Conservation (phyloP, 1,140 invertebrate species). For the Drosophila setifemur region DNA sequence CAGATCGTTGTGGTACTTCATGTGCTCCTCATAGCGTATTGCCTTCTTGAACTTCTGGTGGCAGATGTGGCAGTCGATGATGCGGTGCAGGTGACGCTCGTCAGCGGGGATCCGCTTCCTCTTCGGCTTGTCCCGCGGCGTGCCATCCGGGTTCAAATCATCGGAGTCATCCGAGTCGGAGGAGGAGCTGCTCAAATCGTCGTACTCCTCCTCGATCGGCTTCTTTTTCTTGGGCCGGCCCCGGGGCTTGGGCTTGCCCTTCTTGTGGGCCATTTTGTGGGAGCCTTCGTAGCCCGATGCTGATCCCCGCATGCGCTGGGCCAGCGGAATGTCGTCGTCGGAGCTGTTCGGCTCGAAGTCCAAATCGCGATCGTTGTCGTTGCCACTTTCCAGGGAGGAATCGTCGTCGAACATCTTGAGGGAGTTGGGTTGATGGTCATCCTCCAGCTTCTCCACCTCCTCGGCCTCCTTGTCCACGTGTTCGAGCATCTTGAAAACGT, state of each 20-base stretch:
- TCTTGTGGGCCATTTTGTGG: not conserved
- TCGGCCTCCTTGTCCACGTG: slow-evolving; percentile 74
- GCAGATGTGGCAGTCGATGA: slow-evolving; percentile 78
- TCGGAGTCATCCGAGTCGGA: slow-evolving; percentile 43
- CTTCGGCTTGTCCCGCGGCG: slow-evolving; percentile 53
- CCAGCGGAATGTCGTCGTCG: slow-evolving; percentile 73
- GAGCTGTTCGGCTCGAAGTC: slow-evolving; percentile 71
- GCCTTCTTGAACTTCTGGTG: slow-evolving; percentile 80
- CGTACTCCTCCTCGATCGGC: slow-evolving; percentile 23
- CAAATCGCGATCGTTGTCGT: slow-evolving; percentile 58
- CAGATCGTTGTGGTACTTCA: slow-evolving; percentile 78
- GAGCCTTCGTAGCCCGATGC: not conserved
- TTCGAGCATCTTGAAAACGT: slow-evolving; percentile 79
- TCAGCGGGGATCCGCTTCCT: slow-evolving; percentile 64
- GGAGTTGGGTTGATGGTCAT: slow-evolving; percentile 5
- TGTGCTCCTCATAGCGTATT: slow-evolving; percentile 74
- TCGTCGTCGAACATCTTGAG: slow-evolving; percentile 56
- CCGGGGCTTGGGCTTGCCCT: slow-evolving; percentile 26
- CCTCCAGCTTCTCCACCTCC: slow-evolving; percentile 49
- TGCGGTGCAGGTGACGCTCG: slow-evolving; percentile 67
- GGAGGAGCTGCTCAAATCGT: slow-evolving; percentile 27
- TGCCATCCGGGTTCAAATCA: slow-evolving; percentile 22
- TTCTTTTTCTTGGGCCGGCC: slow-evolving; percentile 43
- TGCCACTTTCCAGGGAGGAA: slow-evolving; percentile 52
- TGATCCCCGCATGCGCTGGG: slow-evolving; percentile 50